These are phyloP conservation scores for Bombus cullumanus DNA, from an alignment of 1,140 invertebrate genomes.

Conservation along the genomic window DNA sequence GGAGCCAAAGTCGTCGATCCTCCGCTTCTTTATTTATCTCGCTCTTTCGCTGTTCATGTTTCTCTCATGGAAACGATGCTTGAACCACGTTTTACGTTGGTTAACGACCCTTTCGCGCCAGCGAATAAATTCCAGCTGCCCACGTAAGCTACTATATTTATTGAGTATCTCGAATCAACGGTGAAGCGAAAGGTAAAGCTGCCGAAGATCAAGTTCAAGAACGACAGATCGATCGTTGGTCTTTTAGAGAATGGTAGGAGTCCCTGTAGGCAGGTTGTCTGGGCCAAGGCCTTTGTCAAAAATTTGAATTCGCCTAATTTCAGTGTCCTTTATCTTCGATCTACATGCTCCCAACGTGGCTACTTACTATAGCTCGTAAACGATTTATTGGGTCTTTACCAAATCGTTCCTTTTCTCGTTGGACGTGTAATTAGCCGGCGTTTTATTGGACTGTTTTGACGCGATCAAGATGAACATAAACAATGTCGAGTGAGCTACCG, in stretches of 20 bases:
- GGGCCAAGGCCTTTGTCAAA: slow-evolving; percentile 51
- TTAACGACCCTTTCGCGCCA: slow-evolving; percentile 35
- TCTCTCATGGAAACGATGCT: background rate
- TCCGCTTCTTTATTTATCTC: background rate
- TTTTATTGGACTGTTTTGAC: background rate
- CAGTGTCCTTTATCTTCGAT: slow-evolving; percentile 16
- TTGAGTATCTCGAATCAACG: slow-evolving; percentile 14
- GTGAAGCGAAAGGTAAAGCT: background rate
- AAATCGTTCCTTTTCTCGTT: background rate
- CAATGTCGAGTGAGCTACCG: background rate
- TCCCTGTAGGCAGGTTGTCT: slow-evolving; percentile 30
- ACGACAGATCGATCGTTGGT: slow-evolving; percentile 13
- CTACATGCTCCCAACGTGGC: background rate
- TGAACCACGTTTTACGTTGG: slow-evolving; percentile 24
- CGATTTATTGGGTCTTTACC: background rate
- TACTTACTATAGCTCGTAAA: background rate
- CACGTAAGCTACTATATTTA: slow-evolving; percentile 38
- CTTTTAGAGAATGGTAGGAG: background rate
- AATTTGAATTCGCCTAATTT: slow-evolving; percentile 49
- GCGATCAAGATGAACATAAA: slow-evolving; percentile 25
- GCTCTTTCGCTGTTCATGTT: background rate
- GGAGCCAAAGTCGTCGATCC: slow-evolving; percentile 34
- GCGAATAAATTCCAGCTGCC: slow-evolving; percentile 50
- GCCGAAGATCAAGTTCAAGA: slow-evolving; percentile 63
- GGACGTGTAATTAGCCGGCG: slow-evolving; percentile 6